Evolutionary conservation across 2,113 vertebrate genomes (phyloP).

Genomic region (Nycticebus coucang): DNA sequence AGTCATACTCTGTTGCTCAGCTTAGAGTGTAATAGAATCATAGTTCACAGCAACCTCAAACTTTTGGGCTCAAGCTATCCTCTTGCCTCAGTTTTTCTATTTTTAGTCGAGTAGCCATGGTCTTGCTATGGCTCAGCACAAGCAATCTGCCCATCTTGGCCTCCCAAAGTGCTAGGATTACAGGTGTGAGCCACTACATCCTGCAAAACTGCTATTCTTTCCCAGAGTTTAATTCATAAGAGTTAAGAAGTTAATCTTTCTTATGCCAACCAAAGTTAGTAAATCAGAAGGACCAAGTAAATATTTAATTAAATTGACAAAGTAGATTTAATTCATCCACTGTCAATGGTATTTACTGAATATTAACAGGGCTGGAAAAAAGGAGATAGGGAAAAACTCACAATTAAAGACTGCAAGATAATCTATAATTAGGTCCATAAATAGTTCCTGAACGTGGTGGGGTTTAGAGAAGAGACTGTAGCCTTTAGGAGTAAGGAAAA

Average conservation of each 20-base stretch:
- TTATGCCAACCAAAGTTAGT: neutral
- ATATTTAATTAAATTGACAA: conserved; percentile 45
- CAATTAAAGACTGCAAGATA: neutral
- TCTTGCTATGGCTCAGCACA: too few species aligned
- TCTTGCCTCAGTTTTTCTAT: too few species aligned
- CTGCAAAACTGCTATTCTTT: neutral
- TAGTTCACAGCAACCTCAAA: too few species aligned
- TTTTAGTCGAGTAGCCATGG: too few species aligned
- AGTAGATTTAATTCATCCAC: conserved; percentile 9
- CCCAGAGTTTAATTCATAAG: neutral
- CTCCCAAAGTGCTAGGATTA: too few species aligned
- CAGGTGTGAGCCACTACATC: too few species aligned
- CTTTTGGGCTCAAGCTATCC: too few species aligned
- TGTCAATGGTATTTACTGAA: neutral
- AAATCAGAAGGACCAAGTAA: neutral
- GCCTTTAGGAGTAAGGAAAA: neutral
- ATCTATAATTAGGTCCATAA: neutral
- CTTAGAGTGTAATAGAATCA: too few species aligned
- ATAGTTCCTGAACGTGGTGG: neutral
- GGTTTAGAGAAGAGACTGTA: neutral
- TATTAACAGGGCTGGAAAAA: neutral
- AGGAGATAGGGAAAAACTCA: neutral
- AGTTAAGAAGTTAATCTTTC: conserved; percentile 23
- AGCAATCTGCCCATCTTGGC: too few species aligned
- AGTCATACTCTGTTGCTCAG: too few species aligned